These are phyloP conservation scores for Microctonus aethiopoides DNA, from an alignment of 2,888 invertebrate species.

Conservation along the genomic window DNA sequence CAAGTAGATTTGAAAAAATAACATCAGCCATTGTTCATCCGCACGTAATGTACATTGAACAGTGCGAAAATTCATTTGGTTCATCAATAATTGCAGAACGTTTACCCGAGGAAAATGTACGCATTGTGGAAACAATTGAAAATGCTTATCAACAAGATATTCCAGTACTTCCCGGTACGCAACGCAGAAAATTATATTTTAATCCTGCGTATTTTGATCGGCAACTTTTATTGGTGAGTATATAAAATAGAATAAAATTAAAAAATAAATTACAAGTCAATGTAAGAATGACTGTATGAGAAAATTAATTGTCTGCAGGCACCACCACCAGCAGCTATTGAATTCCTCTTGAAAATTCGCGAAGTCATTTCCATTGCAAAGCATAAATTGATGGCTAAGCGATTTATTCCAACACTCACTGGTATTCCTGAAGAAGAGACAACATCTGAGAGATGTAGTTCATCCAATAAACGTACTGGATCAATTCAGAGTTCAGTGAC, in stretches of 20 bases:
- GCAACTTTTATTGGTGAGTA: conserved; percentile 81
- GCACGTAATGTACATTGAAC: conserved; percentile 58
- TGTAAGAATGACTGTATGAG: neutral
- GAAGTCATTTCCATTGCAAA: conserved; percentile 92
- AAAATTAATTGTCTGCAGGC: conserved; percentile 69
- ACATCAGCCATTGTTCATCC: conserved; percentile 83
- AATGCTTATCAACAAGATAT: conserved; percentile 61
- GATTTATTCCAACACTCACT: conserved; percentile 81
- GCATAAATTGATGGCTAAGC: conserved; percentile 85
- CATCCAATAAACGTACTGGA: conserved; percentile 44
- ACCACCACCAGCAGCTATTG: conserved; percentile 90
- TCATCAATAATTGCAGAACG: conserved; percentile 70
- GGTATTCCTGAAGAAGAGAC: conserved; percentile 85
- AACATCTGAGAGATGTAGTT: conserved; percentile 54
- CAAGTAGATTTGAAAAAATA: conserved; percentile 63
- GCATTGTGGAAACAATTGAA: conserved; percentile 84
- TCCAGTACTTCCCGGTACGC: conserved; percentile 71
- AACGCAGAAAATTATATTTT: conserved; percentile 85
- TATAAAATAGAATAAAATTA: neutral
- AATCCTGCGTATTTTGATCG: conserved; percentile 94
- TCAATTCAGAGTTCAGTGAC: conserved; percentile 48
- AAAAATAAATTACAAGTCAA: conserved; percentile 6
- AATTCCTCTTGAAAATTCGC: conserved; percentile 88
- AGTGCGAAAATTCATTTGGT: conserved; percentile 62
- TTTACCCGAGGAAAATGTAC: conserved; percentile 85